Evolutionary conservation across 2,797 vertebrate genomes (phyloP).

Genomic region (Loris lydekkerianus): DNA sequence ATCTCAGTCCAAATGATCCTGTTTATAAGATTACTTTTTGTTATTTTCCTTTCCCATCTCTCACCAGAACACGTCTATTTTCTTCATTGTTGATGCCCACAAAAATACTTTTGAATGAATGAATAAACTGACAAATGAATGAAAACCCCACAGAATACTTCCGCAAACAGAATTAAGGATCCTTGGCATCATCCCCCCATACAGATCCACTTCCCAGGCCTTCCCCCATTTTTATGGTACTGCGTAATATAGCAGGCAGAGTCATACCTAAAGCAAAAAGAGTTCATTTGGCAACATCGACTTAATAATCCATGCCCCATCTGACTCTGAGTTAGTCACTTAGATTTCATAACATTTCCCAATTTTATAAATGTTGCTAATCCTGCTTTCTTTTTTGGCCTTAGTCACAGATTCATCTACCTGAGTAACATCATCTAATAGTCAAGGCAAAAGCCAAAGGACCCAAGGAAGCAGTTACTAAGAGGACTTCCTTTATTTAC

Average conservation of each 20-base stretch:
- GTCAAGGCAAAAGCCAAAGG: background rate
- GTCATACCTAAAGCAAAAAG: background rate
- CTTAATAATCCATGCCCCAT: constrained; percentile 27
- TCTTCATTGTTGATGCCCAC: background rate
- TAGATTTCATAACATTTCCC: constrained; percentile 50
- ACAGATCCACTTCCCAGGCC: background rate
- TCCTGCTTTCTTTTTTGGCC: background rate
- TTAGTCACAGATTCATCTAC: constrained; percentile 33
- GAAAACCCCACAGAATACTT: background rate
- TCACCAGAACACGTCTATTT: background rate
- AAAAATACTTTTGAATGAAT: constrained; percentile 6
- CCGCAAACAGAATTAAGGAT: background rate
- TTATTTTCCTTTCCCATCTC: background rate
- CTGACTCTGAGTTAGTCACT: constrained; percentile 35
- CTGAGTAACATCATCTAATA: constrained; percentile 34
- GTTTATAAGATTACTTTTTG: constrained; percentile 13
- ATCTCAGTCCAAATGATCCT: background rate
- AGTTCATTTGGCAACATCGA: constrained; percentile 9
- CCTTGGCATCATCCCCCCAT: background rate
- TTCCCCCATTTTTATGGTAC: background rate
- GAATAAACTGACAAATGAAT: background rate
- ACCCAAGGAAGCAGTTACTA: constrained; percentile 33
- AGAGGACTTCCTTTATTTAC: background rate
- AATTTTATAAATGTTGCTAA: constrained; percentile 13
- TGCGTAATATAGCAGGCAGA: background rate